phyloP scores from a whole-genome alignment of 2,888 invertebrate species.

The Nomada hirtipes region DNA sequence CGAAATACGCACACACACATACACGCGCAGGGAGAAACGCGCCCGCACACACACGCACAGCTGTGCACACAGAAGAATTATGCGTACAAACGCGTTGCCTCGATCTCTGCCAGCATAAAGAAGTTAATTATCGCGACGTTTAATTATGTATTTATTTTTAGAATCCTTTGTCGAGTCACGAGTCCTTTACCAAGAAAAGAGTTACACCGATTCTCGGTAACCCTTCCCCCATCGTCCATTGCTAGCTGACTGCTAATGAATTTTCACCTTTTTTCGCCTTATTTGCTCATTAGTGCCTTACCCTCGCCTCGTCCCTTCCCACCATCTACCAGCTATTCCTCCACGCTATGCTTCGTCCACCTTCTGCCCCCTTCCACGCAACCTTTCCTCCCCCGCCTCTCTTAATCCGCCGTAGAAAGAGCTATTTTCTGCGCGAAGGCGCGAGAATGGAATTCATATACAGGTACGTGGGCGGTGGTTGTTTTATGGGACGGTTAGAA shows the following conservation, averaged over 20 bases:
- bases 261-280: constrained; percentile 80
- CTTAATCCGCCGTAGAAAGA: constrained; percentile 44
- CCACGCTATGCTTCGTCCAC: constrained; percentile 30
- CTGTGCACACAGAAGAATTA: neutral
- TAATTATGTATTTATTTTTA: constrained; percentile 83
- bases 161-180: constrained; percentile 77
- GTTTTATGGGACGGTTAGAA: constrained; percentile 4
- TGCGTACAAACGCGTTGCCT: constrained; percentile 46
- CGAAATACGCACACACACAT: neutral
- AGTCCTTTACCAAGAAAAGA: constrained; percentile 76
- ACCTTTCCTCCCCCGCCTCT: constrained; percentile 34
- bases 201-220: constrained; percentile 82
- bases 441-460: constrained; percentile 45
- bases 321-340: constrained; percentile 20
- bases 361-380: constrained; percentile 26
- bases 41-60: neutral
- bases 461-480: neutral
- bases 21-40: neutral
- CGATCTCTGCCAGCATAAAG: constrained; percentile 74
- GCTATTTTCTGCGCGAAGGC: constrained; percentile 36
- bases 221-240: constrained; percentile 72
- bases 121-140: constrained; percentile 81
- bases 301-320: constrained; percentile 67
- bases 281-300: constrained; percentile 81
- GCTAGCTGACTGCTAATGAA: constrained; percentile 80